Conservation (phyloP, 2,113 vertebrate species). For the Rhizomys pruinosus region DNA sequence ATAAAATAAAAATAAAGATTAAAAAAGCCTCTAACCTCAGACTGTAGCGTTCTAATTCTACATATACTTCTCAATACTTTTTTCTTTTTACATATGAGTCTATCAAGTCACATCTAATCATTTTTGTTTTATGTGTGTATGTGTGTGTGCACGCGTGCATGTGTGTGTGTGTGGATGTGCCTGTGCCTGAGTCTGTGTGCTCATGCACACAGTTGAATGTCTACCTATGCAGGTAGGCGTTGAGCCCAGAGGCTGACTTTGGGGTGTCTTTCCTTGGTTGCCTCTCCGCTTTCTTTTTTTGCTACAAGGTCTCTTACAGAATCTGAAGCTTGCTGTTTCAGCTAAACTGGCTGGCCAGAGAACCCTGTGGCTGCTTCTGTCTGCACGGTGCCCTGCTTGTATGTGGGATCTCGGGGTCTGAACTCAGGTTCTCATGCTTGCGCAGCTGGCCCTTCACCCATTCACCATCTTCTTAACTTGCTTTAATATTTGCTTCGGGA, state of each 20-base stretch:
- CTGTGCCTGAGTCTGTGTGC: no score
- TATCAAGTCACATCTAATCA: neutral
- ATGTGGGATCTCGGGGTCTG: no score
- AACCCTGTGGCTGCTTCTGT: neutral
- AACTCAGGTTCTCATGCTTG: neutral
- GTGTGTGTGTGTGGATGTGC: neutral
- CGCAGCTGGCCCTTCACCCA: neutral
- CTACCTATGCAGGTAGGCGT: neutral
- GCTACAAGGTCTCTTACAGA: no score
- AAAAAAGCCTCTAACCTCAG: slow-evolving; percentile 19
- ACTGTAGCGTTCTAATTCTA: slow-evolving; percentile 42
- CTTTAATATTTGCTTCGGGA: slow-evolving; percentile 41
- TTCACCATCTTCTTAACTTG: neutral
- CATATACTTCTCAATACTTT: slow-evolving; percentile 25
- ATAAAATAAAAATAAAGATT: neutral
- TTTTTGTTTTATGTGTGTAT: neutral
- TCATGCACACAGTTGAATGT: neutral
- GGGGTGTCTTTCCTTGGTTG: neutral
- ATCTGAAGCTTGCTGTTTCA: neutral
- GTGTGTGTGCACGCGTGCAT: neutral
- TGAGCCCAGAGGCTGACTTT: neutral
- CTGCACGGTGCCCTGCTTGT: neutral
- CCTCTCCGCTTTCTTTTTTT: neutral
- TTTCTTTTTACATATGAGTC: neutral
- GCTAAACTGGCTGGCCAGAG: neutral